A percentile compares a stretch with the other conserved stretches of the same genome.
phyloP scores from a whole-genome alignment of 1,140 invertebrate genomes.

The Macrosteles quadrilineatus region DNA sequence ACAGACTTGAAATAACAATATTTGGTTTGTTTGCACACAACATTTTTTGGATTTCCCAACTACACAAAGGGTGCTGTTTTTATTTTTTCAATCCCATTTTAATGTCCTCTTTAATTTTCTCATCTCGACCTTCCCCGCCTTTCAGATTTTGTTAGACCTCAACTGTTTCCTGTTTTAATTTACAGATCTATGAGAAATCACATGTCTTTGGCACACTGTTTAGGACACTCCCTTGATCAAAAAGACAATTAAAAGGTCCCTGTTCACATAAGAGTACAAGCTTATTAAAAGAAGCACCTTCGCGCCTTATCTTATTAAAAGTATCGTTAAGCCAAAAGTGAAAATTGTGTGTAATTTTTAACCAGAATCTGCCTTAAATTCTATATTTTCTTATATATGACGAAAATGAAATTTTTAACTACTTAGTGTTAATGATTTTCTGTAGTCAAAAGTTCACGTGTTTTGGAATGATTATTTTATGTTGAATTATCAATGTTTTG shows the following conservation, averaged over 20 bases:
- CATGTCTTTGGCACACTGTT: slow-evolving; percentile 43
- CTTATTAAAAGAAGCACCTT: slow-evolving; percentile 68
- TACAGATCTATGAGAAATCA: slow-evolving; percentile 32
- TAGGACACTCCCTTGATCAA: slow-evolving; percentile 44
- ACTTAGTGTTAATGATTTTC: slow-evolving; percentile 43
- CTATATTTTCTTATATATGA: slow-evolving; percentile 58
- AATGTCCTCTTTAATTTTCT: slow-evolving; percentile 12
- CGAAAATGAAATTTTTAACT: slow-evolving; percentile 47
- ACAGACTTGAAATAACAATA: slow-evolving; percentile 7
- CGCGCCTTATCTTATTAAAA: slow-evolving; percentile 66
- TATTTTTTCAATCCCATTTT: slow-evolving; percentile 29
- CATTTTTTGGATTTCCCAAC: slow-evolving; percentile 30
- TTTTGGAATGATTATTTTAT: slow-evolving; percentile 43
- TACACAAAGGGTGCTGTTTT: slow-evolving; percentile 35
- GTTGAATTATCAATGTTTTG: slow-evolving; percentile 44
- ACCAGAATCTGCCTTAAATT: slow-evolving; percentile 69
- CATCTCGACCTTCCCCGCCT: slow-evolving; percentile 26
- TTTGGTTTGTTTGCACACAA: slow-evolving; percentile 32
- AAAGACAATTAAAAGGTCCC: slow-evolving; percentile 42
- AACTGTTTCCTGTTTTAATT: slow-evolving; percentile 16
- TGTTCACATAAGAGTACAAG: slow-evolving; percentile 69
- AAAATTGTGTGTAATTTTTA: slow-evolving; percentile 60
- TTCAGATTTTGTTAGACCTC: slow-evolving; percentile 30
- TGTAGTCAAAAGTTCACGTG: slow-evolving; percentile 42
- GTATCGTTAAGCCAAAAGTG: slow-evolving; percentile 50